Base-by-base conservation (phyloP, 1,140 invertebrate species). In the Hyphantria cunea region DNA sequence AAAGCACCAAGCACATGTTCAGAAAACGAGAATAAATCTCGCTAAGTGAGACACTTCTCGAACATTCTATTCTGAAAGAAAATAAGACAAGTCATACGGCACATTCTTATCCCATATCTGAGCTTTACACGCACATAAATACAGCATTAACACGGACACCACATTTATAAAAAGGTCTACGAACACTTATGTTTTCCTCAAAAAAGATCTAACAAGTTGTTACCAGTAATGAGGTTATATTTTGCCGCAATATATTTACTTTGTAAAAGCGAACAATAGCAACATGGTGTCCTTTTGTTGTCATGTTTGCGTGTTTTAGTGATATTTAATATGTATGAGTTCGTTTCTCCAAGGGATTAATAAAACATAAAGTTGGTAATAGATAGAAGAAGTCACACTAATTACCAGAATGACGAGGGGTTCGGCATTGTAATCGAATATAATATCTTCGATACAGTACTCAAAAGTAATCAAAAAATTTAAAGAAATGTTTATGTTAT, bases 251-350 rank as follows among this genome's bases (percentile, higher is more conserved):
- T 17, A n/a, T 12, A 31, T 13, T 17, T 45, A 17, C n/a, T 12
- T 31, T 8, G 37, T 48, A 31, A 31, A 50, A 50, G 55, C 55
- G 47, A 13, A 59, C 55, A 59, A 47, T 47, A 50, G 54, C 45
- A 33, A 9, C 54, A 17, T 14, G 47, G 32, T 60, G 12, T 47
- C 14, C 34, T 47, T 14, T 45, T 55, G 17, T 33, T 44, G 39
- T 67, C 59, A 32, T 42, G 51, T 54, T 54, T 51, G 31, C 52
- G 51, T 66, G 47, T 54, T 66, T 37, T 58, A 42, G 52, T 52
- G 52, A 52, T 39, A n/a, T 39, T 3, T 2, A 9, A n/a, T 39
- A 39, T 39, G 37, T 39, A 10, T 39, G 37, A 10, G 7, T 39
- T 39, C 9, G 2, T 25, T 25, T 1, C 17, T 25, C 17, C 17